phyloP scores from a whole-genome alignment of 2,888 invertebrate species.

The Drosophila acutilabella region DNA sequence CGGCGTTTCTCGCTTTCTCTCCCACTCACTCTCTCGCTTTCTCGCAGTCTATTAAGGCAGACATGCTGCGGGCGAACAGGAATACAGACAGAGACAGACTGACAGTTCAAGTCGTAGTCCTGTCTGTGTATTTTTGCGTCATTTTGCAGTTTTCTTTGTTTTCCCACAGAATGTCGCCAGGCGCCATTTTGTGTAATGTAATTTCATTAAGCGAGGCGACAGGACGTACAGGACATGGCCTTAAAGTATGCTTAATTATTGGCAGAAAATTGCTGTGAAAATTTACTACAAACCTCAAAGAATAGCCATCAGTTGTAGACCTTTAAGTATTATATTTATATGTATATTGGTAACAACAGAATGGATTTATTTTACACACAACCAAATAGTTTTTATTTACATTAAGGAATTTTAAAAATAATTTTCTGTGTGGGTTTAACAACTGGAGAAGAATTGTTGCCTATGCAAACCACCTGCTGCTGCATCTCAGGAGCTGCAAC shows the following conservation, averaged over 20 bases:
- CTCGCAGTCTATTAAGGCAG: constrained; percentile 31
- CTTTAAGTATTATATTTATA: too few relatives aligned
- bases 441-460: constrained; percentile 23
- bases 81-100: background rate
- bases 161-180: constrained; percentile 27
- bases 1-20: background rate
- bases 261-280: constrained; percentile 42
- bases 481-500: background rate
- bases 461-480: constrained; percentile 50
- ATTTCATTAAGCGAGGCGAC: constrained; percentile 64
- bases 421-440: background rate
- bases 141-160: constrained; percentile 53
- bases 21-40: background rate
- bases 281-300: background rate
- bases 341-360: too few relatives aligned
- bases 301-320: too few relatives aligned
- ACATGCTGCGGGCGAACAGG: constrained; percentile 33
- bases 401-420: too few relatives aligned
- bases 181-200: constrained; percentile 63
- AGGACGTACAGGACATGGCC: constrained; percentile 32
- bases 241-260: constrained; percentile 55
- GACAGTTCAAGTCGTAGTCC: constrained; percentile 27
- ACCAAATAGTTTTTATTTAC: too few relatives aligned
- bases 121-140: constrained; percentile 37
- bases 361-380: too few relatives aligned